Conservation (phyloP, 2,797 vertebrate species). For the Onychomys torridus region DNA sequence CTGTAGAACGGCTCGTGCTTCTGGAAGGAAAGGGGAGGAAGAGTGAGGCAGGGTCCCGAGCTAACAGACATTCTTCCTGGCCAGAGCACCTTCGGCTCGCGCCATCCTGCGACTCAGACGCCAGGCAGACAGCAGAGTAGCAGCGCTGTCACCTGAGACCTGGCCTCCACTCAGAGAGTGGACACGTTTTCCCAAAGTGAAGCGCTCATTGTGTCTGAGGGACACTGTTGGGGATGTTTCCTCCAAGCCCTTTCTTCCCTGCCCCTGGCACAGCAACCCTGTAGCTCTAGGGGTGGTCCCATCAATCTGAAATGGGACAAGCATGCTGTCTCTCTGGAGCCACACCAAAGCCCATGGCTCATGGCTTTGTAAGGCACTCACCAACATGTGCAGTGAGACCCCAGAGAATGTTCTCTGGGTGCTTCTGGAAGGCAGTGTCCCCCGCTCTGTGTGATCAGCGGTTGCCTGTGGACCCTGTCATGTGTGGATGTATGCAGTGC, state of each 20-base stretch:
- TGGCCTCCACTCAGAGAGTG: not conserved
- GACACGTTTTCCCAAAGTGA: not conserved
- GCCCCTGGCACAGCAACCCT: not conserved
- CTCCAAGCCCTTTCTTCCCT: too few species aligned
- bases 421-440: not conserved
- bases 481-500: fast-evolving
- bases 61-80: fast-evolving
- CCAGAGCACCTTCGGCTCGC: fast-evolving
- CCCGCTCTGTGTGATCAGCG: not conserved
- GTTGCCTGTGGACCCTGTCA: not conserved
- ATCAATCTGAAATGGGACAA: too few species aligned
- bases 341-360: fast-evolving
- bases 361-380: not conserved
- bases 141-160: fast-evolving
- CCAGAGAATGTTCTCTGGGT: not conserved
- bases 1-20: slow-evolving; percentile 86
- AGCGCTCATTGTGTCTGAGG: not conserved
- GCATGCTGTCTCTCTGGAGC: not conserved
- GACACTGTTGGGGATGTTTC: not conserved
- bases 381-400: fast-evolving
- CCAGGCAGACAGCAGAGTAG: too few species aligned
- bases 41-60: fast-evolving
- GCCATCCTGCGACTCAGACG: not conserved
- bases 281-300: not conserved
- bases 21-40: slow-evolving; percentile 76